These are phyloP conservation scores for Botia almorhae DNA, from an alignment of 2,797 vertebrate species.

Conservation along the genomic window DNA sequence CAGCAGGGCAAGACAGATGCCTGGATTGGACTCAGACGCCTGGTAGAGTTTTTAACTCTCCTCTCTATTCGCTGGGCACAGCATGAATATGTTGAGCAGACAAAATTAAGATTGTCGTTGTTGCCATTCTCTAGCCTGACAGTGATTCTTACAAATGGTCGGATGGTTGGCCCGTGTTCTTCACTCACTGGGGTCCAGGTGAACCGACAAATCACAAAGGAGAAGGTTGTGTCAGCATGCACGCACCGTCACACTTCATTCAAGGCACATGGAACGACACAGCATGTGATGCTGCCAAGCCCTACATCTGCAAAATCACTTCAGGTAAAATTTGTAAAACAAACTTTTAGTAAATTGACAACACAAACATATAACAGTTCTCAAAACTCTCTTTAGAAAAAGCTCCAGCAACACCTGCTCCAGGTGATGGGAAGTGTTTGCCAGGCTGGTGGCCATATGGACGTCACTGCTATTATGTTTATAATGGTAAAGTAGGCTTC, in stretches of 20 bases:
- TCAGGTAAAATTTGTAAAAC: slow-evolving; percentile 65
- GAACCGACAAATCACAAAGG: slow-evolving; percentile 73
- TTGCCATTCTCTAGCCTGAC: slow-evolving; percentile 60
- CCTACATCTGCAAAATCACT: slow-evolving; percentile 81
- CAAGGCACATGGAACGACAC: slow-evolving; percentile 85
- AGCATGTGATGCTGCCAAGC: slow-evolving; percentile 68
- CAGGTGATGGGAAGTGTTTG: slow-evolving; percentile 72
- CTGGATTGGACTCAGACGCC: slow-evolving; percentile 80
- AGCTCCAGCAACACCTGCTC: slow-evolving; percentile 72
- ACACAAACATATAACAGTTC: background rate
- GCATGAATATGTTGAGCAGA: background rate
- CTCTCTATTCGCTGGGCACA: background rate
- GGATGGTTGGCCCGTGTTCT: slow-evolving; percentile 81
- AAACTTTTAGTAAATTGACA: background rate
- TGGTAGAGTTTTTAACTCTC: slow-evolving; percentile 58
- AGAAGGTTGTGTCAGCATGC: slow-evolving; percentile 81
- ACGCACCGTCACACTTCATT: slow-evolving; percentile 52
- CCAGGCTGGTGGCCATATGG: slow-evolving; percentile 64
- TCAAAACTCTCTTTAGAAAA: slow-evolving; percentile 64
- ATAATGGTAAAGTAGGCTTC: slow-evolving; percentile 65
- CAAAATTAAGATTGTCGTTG: background rate
- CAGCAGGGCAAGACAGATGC: slow-evolving; percentile 72
- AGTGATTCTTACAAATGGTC: slow-evolving; percentile 71
- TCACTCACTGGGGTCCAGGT: slow-evolving; percentile 81
- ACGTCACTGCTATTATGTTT: slow-evolving; percentile 72